Conservation (phyloP, 2,113 vertebrate species). For the Pteronura brasiliensis region DNA sequence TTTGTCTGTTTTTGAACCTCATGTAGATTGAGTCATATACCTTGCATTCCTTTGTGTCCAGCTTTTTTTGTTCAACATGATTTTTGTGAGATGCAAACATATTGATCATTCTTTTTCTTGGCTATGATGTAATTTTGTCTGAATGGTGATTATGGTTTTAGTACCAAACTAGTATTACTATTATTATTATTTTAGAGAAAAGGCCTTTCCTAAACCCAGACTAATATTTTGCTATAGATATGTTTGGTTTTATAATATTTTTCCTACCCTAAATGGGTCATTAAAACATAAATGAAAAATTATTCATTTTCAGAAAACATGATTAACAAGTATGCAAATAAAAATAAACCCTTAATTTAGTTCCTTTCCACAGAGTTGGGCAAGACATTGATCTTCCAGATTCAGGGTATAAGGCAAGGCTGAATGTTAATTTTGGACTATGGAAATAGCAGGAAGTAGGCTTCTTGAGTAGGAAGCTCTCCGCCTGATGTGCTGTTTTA, state of each 20-base stretch:
- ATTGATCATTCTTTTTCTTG: background rate
- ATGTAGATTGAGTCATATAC: background rate
- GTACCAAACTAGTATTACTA: background rate
- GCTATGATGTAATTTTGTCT: background rate
- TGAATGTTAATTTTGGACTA: too few relatives aligned
- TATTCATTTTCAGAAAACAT: background rate
- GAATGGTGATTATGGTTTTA: background rate
- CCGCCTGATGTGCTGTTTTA: background rate
- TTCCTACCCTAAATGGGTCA: background rate
- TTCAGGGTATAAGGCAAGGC: background rate
- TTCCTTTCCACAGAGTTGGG: background rate
- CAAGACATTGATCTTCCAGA: background rate
- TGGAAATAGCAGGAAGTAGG: accelerated
- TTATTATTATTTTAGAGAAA: background rate
- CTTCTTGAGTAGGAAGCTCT: background rate
- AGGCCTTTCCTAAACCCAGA: background rate
- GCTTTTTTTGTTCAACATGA: background rate
- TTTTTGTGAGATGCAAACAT: background rate
- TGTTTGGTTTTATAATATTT: background rate
- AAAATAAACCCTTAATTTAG: background rate
- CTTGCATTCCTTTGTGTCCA: background rate
- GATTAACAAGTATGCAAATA: background rate
- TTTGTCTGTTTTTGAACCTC: background rate
- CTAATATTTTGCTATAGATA: background rate
- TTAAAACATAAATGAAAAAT: background rate